Conservation (phyloP, 37 sponge, comb jelly and placozoan genomes). For the Halichondria panicea region DNA sequence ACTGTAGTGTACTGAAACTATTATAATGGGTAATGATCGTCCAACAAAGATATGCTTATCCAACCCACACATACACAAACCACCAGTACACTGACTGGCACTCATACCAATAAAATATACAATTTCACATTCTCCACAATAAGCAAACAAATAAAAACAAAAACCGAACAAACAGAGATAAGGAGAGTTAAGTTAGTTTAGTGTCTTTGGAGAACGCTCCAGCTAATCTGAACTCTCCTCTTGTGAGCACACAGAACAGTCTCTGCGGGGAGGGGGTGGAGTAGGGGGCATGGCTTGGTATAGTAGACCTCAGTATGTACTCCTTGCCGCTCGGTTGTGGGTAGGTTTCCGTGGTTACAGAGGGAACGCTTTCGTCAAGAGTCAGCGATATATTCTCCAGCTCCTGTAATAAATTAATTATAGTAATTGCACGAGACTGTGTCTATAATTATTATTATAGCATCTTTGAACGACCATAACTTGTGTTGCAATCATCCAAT, state of each 20-base stretch:
- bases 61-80: too few species aligned
- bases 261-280: constrained; percentile 69
- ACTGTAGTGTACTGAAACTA: too few species aligned
- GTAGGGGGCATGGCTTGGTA: constrained; percentile 39
- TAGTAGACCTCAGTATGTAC: constrained; percentile 61
- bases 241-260: constrained; percentile 72
- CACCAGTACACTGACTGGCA: too few species aligned
- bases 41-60: too few species aligned
- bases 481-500: too few species aligned
- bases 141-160: too few species aligned
- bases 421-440: too few species aligned
- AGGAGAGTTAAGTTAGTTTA: not conserved
- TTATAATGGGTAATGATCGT: too few species aligned
- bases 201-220: constrained; percentile 76
- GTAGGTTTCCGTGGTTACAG: constrained; percentile 9
- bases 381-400: not conserved
- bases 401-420: too few species aligned
- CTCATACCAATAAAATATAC: too few species aligned
- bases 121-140: not conserved
- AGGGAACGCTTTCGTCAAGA: not conserved
- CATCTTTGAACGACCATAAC: too few species aligned
- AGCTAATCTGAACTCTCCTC: constrained; percentile 83
- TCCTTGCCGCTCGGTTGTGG: constrained; percentile 60
- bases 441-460: too few species aligned
- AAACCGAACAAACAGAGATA: not conserved